Percentiles rank a stretch among this genome's conserved stretches.
Evolutionary conservation across 2,797 vertebrate species (phyloP).

Genomic region (Sebastes baramenuke): DNA sequence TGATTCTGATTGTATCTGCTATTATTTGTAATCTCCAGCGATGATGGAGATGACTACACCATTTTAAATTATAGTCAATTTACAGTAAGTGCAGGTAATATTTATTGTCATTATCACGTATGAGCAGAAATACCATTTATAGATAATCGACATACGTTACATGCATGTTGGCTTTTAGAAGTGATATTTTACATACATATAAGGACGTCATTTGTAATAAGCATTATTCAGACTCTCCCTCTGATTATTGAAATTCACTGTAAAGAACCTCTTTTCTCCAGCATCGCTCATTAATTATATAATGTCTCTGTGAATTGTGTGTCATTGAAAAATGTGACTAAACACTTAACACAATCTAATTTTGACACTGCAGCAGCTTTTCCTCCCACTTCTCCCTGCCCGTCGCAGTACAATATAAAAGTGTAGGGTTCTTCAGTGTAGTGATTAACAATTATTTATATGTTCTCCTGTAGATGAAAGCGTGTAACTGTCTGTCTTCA

Average conservation of each 20-base stretch:
- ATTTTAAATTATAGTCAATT: neutral
- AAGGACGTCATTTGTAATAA: neutral
- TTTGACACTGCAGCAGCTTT: neutral
- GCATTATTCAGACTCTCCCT: neutral
- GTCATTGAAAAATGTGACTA: slow-evolving; percentile 5
- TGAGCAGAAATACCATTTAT: neutral
- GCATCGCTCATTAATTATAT: neutral
- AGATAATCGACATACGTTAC: neutral
- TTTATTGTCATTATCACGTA: neutral
- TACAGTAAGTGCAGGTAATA: neutral
- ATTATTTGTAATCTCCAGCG: slow-evolving; percentile 7
- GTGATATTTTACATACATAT: neutral
- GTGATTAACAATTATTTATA: slow-evolving; percentile 29
- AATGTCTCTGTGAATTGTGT: slow-evolving; percentile 6
- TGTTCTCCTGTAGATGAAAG: slow-evolving; percentile 36
- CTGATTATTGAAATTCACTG: neutral
- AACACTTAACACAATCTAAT: slow-evolving; percentile 13
- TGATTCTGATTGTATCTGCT: slow-evolving; percentile 8
- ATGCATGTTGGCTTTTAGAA: neutral
- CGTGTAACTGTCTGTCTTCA: neutral
- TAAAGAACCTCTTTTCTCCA: neutral
- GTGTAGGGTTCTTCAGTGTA: neutral
- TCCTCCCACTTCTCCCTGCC: neutral
- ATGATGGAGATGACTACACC: neutral
- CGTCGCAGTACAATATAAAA: slow-evolving; percentile 1